Base-by-base conservation (phyloP, 2,113 vertebrate species). In the Quiscalus mexicanus region DNA sequence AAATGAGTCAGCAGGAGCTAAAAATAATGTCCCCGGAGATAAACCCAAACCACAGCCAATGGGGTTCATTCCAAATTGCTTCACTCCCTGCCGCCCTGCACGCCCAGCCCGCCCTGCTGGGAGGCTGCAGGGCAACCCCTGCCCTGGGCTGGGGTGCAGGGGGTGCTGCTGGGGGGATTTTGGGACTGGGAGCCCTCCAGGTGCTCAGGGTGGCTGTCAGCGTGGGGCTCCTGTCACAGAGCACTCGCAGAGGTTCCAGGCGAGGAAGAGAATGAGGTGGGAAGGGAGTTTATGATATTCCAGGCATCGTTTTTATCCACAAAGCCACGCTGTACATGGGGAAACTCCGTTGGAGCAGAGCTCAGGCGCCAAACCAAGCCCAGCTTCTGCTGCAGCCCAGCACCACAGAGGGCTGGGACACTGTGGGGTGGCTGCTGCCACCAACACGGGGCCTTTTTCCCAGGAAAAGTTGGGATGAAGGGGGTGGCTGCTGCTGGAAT, bases 1-100 rank as follows among this genome's bases (percentile, higher is more conserved):
- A 88, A 67, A 84, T 37, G 95, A 96, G 68, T 89, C 95, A 95
- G 80, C 83, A 59, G 47, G 64, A 96, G 42, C 44, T 42, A 70
- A 82, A 94, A 93, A 89, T 64, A 81, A 25, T 11, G 12, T 22
- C 45, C 41, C n/a, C 0, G 0, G 64, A 89, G 56, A 83, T 35
- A 5, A 83, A 31, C 64, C 89, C 84, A 92, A 71, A 93, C 64
- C 91, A 60, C 45, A 9, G 64, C 45, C 55, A 64, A 16, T 9
- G 24, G 52, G 22, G 52, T 25, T 63, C 9, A 2, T 78, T 83
- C 39, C 64, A 81, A 58, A 63, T 20, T 3, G 16, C 17, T 65
- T 17, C 22, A 0, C 55, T 33, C 33, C 24, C 64, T 59, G 24
- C 63, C 6, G 0, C 35, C 62, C 90, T 41, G 41, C 41, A 25